Evolutionary conservation across 2,113 vertebrate genomes (phyloP).

Genomic region (Odontophorus gujanensis): DNA sequence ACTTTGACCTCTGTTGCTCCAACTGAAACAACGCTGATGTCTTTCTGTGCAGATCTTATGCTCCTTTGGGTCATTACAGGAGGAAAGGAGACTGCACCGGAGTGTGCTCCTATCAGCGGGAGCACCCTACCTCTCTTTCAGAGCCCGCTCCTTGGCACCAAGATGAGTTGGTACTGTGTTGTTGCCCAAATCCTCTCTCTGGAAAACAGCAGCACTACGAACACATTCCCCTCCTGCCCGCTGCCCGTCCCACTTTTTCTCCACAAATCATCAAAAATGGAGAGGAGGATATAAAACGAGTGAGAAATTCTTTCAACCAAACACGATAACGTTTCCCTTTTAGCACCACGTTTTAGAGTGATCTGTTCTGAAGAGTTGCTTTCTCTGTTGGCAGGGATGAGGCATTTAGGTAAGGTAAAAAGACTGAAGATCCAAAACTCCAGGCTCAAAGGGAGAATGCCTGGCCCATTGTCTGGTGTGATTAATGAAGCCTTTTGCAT

Average conservation of each 20-base stretch:
- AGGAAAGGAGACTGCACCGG: neutral
- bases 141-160: rapidly evolving
- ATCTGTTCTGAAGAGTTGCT: neutral
- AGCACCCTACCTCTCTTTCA: rapidly evolving
- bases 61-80: neutral
- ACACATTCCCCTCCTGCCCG: rapidly evolving
- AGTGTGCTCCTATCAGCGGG: neutral
- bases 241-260: neutral
- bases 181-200: neutral
- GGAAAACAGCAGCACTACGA: rapidly evolving
- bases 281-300: neutral
- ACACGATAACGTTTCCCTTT: neutral
- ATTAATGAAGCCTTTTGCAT: conserved; percentile 62
- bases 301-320: neutral
- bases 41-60: neutral
- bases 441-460: neutral
- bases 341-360: rapidly evolving
- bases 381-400: neutral
- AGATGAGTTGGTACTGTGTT: rapidly evolving
- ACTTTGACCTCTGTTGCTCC: neutral
- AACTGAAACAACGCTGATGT: neutral
- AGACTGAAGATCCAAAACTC: neutral
- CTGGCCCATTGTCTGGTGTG: conserved; percentile 37
- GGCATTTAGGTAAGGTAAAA: neutral
- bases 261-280: neutral